These are phyloP conservation scores for Pontoporia blainvillei DNA, from an alignment of 2,113 vertebrate species.

Conservation along the genomic window DNA sequence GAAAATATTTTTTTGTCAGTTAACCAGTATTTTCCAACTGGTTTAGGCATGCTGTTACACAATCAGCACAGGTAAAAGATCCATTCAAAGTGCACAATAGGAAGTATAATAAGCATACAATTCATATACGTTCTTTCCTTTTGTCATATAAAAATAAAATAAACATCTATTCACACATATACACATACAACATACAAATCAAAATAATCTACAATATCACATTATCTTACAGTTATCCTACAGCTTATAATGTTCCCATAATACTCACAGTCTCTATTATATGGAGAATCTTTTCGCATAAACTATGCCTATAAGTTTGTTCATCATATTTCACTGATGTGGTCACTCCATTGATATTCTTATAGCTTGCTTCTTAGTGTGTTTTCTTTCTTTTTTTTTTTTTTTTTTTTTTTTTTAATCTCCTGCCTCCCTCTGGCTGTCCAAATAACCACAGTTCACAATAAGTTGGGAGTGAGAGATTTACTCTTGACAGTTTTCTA, in stretches of 20 bases:
- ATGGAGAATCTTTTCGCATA: not conserved
- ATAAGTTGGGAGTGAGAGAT: not conserved
- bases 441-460: not conserved
- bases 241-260: not conserved
- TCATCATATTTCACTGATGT: not conserved
- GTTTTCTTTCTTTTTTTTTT: no score
- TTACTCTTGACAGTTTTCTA: not conserved
- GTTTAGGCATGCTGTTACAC: not conserved
- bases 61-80: not conserved
- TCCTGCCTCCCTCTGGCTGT: not conserved
- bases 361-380: not conserved
- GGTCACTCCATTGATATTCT: not conserved
- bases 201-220: not conserved
- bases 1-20: not conserved
- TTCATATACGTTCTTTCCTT: not conserved
- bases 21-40: not conserved
- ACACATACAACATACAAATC: not conserved
- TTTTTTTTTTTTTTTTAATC: no score
- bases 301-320: not conserved
- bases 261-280: not conserved
- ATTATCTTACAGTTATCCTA: not conserved
- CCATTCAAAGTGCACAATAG: not conserved
- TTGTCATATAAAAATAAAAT: not conserved
- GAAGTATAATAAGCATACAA: not conserved
- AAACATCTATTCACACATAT: not conserved